Evolutionary conservation across 2,797 vertebrate genomes (phyloP).

Genomic region (Phataginus tetradactyla): DNA sequence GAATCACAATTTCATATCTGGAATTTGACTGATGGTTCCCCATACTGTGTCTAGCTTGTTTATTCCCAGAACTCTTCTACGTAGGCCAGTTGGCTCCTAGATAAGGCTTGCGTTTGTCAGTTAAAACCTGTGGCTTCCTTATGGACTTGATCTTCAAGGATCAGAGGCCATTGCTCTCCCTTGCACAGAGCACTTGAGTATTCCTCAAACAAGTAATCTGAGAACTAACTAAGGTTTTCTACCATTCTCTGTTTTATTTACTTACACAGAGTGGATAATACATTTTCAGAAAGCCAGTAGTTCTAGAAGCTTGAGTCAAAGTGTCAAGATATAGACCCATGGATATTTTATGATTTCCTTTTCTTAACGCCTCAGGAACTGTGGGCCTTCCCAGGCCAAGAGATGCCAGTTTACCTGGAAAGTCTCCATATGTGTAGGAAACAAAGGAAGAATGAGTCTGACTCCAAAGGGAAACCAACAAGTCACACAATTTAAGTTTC

Average conservation of each 20-base stretch:
- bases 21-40: background rate
- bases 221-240: background rate
- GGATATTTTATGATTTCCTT: constrained; percentile 5
- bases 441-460: background rate
- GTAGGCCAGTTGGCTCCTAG: background rate
- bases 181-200: background rate
- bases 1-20: background rate
- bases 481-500: background rate
- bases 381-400: background rate
- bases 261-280: constrained; percentile 1
- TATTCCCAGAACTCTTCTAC: background rate
- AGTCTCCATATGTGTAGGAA: background rate
- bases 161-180: background rate
- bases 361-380: constrained; percentile 7
- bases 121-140: background rate
- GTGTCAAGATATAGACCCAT: background rate
- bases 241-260: background rate
- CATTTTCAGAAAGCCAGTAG: background rate
- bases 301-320: constrained; percentile 24
- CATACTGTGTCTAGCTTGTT: background rate
- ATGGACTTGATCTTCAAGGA: background rate
- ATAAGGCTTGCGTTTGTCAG: background rate
- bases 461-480: background rate
- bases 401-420: background rate
- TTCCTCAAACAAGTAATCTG: constrained; percentile 7